These are phyloP conservation scores for Aplidium turbinatum DNA, from an alignment of 23 tunicate genomes.

Conservation along the genomic window DNA sequence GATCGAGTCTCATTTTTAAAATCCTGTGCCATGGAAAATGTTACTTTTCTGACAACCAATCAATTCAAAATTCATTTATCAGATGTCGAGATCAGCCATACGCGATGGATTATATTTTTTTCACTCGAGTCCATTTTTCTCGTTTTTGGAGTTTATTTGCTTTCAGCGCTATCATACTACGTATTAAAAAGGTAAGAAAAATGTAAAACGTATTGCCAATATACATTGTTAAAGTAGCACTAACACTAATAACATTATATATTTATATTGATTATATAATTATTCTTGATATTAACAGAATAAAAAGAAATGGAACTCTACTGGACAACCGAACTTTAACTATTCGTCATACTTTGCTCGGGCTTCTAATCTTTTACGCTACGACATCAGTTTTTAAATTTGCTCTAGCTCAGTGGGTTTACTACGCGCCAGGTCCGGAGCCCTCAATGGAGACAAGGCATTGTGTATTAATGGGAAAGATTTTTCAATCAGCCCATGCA, in stretches of 20 bases:
- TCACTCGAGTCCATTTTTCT: conserved; percentile 4
- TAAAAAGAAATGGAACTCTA: no score
- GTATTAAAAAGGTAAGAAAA: conserved; percentile 14
- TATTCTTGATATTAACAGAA: no score
- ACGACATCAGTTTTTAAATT: conserved; percentile 2
- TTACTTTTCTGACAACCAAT: no score
- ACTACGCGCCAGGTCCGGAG: background rate
- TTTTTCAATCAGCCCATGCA: background rate
- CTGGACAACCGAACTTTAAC: no score
- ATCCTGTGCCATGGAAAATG: no score
- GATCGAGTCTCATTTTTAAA: no score
- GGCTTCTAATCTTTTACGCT: conserved; percentile 2
- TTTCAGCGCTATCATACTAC: conserved; percentile 4
- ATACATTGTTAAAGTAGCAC: background rate
- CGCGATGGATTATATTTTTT: background rate
- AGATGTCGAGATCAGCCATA: no score
- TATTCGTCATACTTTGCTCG: background rate
- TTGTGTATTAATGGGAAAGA: background rate
- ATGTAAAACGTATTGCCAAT: background rate
- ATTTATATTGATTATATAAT: no score
- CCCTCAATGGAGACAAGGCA: background rate
- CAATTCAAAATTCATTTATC: no score
- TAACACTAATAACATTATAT: no score
- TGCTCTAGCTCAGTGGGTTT: conserved; percentile 16
- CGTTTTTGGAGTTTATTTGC: background rate